These are phyloP conservation scores for Drosophila demipolita DNA, from an alignment of 2,888 invertebrate species.

Conservation along the genomic window DNA sequence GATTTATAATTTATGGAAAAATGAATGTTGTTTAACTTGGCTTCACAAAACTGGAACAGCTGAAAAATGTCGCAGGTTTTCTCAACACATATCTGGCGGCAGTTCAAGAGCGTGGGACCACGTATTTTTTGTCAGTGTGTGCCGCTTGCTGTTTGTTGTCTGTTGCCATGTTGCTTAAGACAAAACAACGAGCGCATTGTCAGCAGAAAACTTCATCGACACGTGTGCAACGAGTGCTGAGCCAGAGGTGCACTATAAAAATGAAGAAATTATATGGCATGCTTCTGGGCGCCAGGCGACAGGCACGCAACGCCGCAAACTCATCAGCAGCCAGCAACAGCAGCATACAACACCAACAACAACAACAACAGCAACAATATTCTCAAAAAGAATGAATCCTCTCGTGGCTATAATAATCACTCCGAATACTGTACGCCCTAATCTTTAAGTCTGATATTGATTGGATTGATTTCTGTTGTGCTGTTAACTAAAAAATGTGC, in stretches of 20 bases:
- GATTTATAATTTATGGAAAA: not conserved
- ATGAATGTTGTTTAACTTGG: not conserved
- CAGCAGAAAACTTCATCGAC: constrained; percentile 68
- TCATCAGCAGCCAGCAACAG: constrained; percentile 42
- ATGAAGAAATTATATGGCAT: constrained; percentile 69
- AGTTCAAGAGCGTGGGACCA: not conserved
- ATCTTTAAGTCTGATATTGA: not conserved
- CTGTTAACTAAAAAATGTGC: too few species aligned
- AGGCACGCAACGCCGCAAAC: constrained; percentile 57
- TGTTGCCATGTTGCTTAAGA: constrained; percentile 39
- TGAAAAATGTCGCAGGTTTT: not conserved
- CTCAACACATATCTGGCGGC: not conserved
- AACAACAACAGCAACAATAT: constrained; percentile 19
- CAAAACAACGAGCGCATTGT: constrained; percentile 67
- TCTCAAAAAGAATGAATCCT: constrained; percentile 1
- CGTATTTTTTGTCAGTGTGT: not conserved
- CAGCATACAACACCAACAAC: constrained; percentile 14
- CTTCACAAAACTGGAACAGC: not conserved
- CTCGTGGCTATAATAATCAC: not conserved
- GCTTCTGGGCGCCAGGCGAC: constrained; percentile 42
- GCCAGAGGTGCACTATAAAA: constrained; percentile 72
- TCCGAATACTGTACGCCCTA: not conserved
- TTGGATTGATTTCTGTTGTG: too few species aligned
- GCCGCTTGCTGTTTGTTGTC: constrained; percentile 1
- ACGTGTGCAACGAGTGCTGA: constrained; percentile 44